Evolutionary conservation across 1,140 invertebrate genomes (phyloP).

Genomic region (Drosophila albomicans): DNA sequence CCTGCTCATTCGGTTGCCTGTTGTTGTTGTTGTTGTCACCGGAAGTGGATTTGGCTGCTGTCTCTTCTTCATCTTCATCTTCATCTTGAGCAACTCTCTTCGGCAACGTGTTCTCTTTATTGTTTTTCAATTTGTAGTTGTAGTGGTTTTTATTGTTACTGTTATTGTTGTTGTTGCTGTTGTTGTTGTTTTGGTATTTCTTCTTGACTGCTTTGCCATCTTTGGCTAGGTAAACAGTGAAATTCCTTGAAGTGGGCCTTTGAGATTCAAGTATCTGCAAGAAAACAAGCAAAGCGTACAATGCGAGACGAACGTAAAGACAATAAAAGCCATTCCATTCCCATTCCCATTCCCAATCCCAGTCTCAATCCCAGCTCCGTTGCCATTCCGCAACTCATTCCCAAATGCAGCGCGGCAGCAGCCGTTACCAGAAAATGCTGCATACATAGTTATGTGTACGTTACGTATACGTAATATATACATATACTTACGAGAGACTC

Average conservation of each 20-base stretch:
- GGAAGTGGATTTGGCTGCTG: slow-evolving; percentile 31
- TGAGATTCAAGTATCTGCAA: slow-evolving; percentile 80
- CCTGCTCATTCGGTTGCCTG: not conserved
- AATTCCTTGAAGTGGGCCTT: slow-evolving; percentile 71
- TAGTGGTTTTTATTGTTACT: slow-evolving; percentile 55
- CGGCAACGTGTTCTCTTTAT: slow-evolving; percentile 46
- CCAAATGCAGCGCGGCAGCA: slow-evolving; percentile 12
- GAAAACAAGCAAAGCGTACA: slow-evolving; percentile 37
- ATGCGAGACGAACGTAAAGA: slow-evolving; percentile 26
- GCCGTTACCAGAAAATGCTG: slow-evolving; percentile 14
- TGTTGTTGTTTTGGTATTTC: slow-evolving; percentile 40
- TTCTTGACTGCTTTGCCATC: slow-evolving; percentile 58
- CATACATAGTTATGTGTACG: slow-evolving; percentile 11
- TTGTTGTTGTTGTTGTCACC: not conserved
- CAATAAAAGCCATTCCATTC: slow-evolving; percentile 34
- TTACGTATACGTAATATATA: not conserved
- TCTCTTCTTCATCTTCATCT: slow-evolving; percentile 20
- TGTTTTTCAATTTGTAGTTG: slow-evolving; percentile 77
- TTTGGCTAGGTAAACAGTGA: slow-evolving; percentile 64
- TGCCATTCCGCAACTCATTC: not conserved
- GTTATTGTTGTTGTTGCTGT: slow-evolving; percentile 42
- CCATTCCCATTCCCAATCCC: not conserved
- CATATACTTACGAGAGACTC: not conserved
- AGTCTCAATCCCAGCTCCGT: not conserved
- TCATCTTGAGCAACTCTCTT: slow-evolving; percentile 21